A percentile compares a stretch with the other conserved stretches of the same genome.
Evolutionary conservation across 2,797 vertebrate species (phyloP).

Genomic region (Mormyrus proboscirostris): DNA sequence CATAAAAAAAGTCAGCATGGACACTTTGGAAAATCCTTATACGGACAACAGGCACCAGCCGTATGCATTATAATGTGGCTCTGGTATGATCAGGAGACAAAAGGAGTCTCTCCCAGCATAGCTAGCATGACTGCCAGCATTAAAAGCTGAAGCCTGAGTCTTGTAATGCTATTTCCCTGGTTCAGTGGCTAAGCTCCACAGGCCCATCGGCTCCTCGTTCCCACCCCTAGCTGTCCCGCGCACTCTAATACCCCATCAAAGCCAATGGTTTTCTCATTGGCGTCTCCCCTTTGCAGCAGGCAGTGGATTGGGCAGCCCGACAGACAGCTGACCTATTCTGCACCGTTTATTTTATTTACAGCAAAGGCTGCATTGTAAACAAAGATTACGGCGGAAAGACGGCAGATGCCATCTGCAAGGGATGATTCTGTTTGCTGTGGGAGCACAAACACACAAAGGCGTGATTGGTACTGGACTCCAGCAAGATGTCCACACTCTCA

Average conservation of each 20-base stretch:
- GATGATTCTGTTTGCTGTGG: background rate
- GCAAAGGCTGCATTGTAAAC: background rate
- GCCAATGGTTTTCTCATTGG: background rate
- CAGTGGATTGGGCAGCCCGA: background rate
- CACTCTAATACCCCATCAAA: background rate
- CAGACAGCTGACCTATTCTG: background rate
- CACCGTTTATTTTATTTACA: background rate
- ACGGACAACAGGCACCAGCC: background rate
- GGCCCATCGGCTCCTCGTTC: background rate
- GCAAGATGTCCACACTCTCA: background rate
- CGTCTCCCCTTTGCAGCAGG: background rate
- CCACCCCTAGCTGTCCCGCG: background rate
- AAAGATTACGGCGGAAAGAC: background rate
- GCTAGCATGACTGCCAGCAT: background rate
- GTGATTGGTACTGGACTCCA: background rate
- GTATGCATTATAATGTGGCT: background rate
- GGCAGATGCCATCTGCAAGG: background rate
- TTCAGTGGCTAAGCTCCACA: background rate
- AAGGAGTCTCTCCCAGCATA: background rate
- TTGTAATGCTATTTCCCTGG: background rate
- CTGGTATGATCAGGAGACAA: background rate
- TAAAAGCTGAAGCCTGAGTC: background rate
- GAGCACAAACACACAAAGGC: background rate
- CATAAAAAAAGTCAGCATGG: slow-evolving; percentile 42
- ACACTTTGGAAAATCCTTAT: background rate